Base-by-base conservation (phyloP, 2,888 invertebrate genomes). In the Tiliacea citrago region DNA sequence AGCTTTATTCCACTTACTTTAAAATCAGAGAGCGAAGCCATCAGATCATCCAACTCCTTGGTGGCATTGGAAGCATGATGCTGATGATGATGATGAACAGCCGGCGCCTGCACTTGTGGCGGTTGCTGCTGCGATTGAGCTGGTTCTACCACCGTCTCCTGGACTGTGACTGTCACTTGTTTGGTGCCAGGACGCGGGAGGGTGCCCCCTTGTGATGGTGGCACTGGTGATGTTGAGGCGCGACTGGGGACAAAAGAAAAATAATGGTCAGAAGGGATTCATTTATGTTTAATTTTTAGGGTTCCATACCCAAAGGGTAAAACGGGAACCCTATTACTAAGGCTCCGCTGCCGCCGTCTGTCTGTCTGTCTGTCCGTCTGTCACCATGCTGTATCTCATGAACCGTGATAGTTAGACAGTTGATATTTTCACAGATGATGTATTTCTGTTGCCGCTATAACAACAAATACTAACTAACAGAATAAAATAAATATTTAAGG, bases 21-120 rank as follows among this genome's bases (percentile, higher is more conserved):
- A 92, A 99, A 99, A 93, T 99, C 99, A 0, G 99, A 99, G 18
- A 99, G 96, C 10, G 99, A 99, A 3, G 98, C 99, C 99, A 99
- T 99, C 80, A 99, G 97, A 91, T 99, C 99, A 91, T 99, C 99
- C 79, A 99, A 97, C 93, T 99, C 99, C 93, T 98, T 98, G 39
- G 99, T 99, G 53, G 99, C 99, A 78, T 98, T 98, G 70, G 99
- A 99, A 39, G 99, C 98, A 75, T 96, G 96, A 88, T 93, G 97
- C 77, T 93, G 95, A 88, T 93, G 97, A 78, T 93, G 95, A 18
- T 93, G 92, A n/a, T 90, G 77, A 9, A 88, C 82, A 35, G 82
- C 88, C 47, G 85, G 96, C 88, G 86, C 88, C 58, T 80, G 80
- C 10, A 92, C 88, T 60, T 92, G 90, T 58, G 94, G 91, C 35